Evolutionary conservation across 2,113 vertebrate genomes (phyloP).

Genomic region (Ochotona princeps): DNA sequence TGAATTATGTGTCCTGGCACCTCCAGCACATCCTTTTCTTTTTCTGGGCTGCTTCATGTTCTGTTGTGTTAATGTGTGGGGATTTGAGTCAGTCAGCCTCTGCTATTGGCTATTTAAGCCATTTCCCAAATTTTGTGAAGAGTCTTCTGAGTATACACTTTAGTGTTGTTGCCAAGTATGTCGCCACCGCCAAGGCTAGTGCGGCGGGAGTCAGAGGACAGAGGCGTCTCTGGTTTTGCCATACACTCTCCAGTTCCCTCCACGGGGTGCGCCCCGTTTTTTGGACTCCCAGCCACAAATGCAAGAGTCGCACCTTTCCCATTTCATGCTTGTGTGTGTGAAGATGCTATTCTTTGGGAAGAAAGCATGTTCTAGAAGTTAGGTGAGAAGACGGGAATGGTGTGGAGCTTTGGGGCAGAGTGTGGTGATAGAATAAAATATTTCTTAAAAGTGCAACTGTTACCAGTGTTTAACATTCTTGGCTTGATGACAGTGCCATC

Average conservation of each 20-base stretch:
- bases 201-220: not conserved
- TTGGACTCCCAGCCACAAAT: not conserved
- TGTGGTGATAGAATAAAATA: not conserved
- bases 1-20: not conserved
- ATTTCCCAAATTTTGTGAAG: not conserved
- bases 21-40: not conserved
- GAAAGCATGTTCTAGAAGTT: constrained; percentile 40
- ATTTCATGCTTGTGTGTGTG: constrained; percentile 24
- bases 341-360: constrained; percentile 33
- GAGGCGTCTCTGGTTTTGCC: not conserved
- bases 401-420: not conserved
- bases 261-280: not conserved
- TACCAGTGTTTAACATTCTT: not conserved
- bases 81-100: not conserved
- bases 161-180: not conserved
- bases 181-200: not conserved
- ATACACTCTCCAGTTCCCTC: not conserved
- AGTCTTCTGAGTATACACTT: not conserved
- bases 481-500: constrained; percentile 24
- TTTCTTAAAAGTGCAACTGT: not conserved
- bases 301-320: not conserved
- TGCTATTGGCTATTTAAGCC: not conserved
- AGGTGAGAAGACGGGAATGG: not conserved
- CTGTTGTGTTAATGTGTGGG: not conserved
- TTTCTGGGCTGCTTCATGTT: not conserved